Conservation (phyloP, 2,797 vertebrate species). For the Hippopotamyrus pictus region DNA sequence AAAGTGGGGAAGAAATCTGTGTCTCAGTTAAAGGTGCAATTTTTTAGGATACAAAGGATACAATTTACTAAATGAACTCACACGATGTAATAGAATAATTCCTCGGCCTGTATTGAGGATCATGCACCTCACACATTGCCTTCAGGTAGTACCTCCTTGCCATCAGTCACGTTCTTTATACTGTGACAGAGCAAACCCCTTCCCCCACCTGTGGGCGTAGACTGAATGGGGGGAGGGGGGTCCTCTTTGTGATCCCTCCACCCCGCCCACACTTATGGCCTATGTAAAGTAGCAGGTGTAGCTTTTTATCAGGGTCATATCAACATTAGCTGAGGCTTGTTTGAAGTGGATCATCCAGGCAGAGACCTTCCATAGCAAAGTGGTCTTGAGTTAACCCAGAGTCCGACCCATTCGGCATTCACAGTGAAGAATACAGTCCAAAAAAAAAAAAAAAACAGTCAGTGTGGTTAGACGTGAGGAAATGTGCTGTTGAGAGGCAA, state of each 20-base stretch:
- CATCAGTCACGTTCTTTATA: not conserved
- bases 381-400: not conserved
- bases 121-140: not conserved
- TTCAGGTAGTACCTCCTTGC: not conserved
- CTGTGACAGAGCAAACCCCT: not conserved
- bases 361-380: not conserved
- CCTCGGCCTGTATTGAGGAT: not conserved
- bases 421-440: not conserved
- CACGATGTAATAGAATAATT: not conserved
- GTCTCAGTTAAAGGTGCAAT: not conserved
- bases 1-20: not conserved
- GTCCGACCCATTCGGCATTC: not conserved
- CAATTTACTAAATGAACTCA: not conserved
- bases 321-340: not conserved
- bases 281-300: not conserved
- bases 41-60: not conserved
- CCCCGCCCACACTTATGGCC: not conserved
- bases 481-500: not conserved
- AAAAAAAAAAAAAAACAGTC: not conserved
- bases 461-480: not conserved
- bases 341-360: not conserved
- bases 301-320: not conserved
- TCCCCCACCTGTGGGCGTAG: not conserved
- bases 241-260: not conserved
- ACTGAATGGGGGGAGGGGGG: not conserved